phyloP scores from a whole-genome alignment of 1,140 invertebrate genomes.

The Papilio polyxenes region DNA sequence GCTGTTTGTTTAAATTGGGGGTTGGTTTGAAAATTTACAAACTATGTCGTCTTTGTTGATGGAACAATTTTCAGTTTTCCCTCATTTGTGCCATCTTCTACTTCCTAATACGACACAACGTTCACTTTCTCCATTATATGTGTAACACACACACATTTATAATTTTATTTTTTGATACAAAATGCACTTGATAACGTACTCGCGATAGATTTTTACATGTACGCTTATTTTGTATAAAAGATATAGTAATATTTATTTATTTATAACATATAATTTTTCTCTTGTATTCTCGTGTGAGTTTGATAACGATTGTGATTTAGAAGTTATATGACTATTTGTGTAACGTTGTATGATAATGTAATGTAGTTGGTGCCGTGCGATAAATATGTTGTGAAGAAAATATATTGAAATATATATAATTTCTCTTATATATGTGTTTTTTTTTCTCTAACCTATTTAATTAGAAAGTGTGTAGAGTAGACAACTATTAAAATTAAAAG shows the following conservation, averaged over 20 bases:
- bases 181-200: constrained; percentile 9
- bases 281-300: constrained; percentile 60
- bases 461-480: too few species aligned
- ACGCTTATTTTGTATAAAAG: constrained; percentile 66
- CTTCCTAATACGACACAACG: too few species aligned
- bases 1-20: too few species aligned
- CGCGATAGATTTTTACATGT: constrained; percentile 43
- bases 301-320: constrained; percentile 56
- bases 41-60: too few species aligned
- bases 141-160: too few species aligned
- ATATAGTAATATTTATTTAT: constrained; percentile 71
- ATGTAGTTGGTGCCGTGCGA: constrained; percentile 55
- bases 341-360: constrained; percentile 51
- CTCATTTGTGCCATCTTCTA: too few species aligned
- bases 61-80: too few species aligned
- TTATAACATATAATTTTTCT: constrained; percentile 48
- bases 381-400: constrained; percentile 61
- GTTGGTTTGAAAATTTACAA: too few species aligned
- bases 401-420: constrained; percentile 76
- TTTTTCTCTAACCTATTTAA: constrained; percentile 31
- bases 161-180: too few species aligned
- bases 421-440: constrained; percentile 64
- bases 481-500: too few species aligned
- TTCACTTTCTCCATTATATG: too few species aligned
- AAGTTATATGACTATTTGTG: constrained; percentile 44